Evolutionary conservation across 2,888 invertebrate species (phyloP), one percentile per base, ranked within the genome.

Genomic region (Spisula solida): DNA sequence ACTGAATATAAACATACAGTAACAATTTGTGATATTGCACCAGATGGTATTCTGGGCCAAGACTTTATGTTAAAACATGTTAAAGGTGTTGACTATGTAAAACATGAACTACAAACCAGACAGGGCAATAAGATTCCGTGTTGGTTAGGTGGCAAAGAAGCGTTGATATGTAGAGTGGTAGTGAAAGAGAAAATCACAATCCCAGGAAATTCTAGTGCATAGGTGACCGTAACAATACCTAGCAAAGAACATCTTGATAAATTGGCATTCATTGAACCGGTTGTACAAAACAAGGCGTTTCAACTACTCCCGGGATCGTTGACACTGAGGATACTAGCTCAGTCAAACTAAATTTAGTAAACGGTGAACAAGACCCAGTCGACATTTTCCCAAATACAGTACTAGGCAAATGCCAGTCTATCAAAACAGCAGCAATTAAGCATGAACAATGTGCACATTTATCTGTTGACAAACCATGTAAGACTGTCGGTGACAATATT

Each of bases 1-100:
- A 31, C 2, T 12, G 70, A n/a, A n/a, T 70, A 31, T n/a, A 25
- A 29, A 25, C 8, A 12, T 5, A 18, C 66, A 6, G 66, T 18
- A 18, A 66, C 20, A 14, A 18, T 66, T 25, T 66, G 66, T 18
- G 66, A 66, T 66, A 66, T 66, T 25, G 66, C 20, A 8, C 66
- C 66, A 20, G 66, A 66, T 66, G 66, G 66, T 29, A 78, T 78
- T 29, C 34, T 78, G 4, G 78, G 78, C 31, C 78, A 78, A 78
- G 25, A 78, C 18, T 78, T 78, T 78, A 16, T 78, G 78, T 31
- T 29, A 31, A 5, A 29, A 6, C 31, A 78, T 78, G 25, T 29
- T 5, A 29, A 6, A 29, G 20, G 78, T 16, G 18, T 78, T 25
- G 78, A 78, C 18, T 78, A 78, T 78, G 18, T 29, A 29, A 16